Conservation (phyloP, 2,888 invertebrate genomes). For the Ophion obscuratus region DNA sequence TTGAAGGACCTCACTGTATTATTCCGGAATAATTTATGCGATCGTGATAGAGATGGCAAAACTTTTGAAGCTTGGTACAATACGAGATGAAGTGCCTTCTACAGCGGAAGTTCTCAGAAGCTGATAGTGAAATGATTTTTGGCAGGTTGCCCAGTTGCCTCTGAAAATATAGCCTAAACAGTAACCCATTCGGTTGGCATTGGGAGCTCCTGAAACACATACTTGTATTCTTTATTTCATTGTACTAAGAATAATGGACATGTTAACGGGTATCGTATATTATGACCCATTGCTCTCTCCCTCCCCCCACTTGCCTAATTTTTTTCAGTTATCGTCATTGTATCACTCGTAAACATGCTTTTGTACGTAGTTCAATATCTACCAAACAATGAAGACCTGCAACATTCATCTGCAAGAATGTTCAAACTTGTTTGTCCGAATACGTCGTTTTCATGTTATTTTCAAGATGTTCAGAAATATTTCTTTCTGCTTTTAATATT, state of each 20-base stretch:
- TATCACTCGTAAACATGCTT: not conserved
- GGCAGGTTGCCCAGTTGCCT: constrained; percentile 49
- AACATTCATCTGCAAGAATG: not conserved
- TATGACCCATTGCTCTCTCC: not conserved
- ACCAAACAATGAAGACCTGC: not conserved
- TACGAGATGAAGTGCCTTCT: not conserved
- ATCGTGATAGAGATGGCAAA: constrained; percentile 42
- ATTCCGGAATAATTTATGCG: constrained; percentile 14
- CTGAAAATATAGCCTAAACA: constrained; percentile 23
- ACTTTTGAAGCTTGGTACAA: constrained; percentile 13
- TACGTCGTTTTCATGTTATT: not conserved
- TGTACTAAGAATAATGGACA: not conserved
- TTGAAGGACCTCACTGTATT: constrained; percentile 16
- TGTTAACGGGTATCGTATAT: not conserved
- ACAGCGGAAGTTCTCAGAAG: not conserved
- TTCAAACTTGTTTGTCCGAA: not conserved
- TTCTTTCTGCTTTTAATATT: not conserved
- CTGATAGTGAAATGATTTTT: constrained; percentile 43
- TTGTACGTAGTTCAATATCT: not conserved
- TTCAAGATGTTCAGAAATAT: not conserved
- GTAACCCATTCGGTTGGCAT: not conserved
- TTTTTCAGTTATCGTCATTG: not conserved
- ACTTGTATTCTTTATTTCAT: not conserved
- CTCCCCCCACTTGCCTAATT: not conserved
- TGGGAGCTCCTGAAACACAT: constrained; percentile 1